These are phyloP conservation scores for Phortica magna DNA, from an alignment of 2,888 invertebrate genomes.

Conservation along the genomic window DNA sequence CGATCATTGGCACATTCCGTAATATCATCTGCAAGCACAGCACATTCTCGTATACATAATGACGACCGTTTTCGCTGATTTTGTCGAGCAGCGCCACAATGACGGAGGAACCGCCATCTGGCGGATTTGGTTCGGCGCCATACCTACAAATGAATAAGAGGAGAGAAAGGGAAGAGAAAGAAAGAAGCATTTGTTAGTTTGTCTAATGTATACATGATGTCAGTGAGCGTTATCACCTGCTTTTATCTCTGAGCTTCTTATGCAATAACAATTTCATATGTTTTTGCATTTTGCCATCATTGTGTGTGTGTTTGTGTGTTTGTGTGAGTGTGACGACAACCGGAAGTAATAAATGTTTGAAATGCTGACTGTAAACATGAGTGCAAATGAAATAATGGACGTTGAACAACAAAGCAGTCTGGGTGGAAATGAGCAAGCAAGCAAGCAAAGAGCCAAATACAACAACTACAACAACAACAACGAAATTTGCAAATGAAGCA, in stretches of 20 bases:
- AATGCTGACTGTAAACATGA: slow-evolving; percentile 57
- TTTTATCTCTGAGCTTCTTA: background rate
- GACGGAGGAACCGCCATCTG: slow-evolving; percentile 81
- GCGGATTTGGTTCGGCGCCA: slow-evolving; percentile 82
- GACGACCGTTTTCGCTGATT: slow-evolving; percentile 81
- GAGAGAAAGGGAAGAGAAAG: background rate
- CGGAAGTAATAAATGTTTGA: slow-evolving; percentile 58
- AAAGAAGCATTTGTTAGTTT: background rate
- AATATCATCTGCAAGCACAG: slow-evolving; percentile 84
- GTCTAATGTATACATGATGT: background rate
- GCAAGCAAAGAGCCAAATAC: background rate
- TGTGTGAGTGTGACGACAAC: background rate
- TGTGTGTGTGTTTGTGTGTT: slow-evolving; percentile 1
- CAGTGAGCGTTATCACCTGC: background rate
- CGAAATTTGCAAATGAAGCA: slow-evolving; percentile 10
- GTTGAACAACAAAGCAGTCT: slow-evolving; percentile 42
- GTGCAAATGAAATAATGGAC: slow-evolving; percentile 69
- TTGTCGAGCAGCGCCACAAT: slow-evolving; percentile 83
- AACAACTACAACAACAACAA: background rate
- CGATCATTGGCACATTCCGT: slow-evolving; percentile 82
- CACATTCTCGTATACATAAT: slow-evolving; percentile 85
- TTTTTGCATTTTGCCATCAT: background rate
- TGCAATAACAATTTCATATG: background rate
- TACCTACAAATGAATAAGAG: slow-evolving; percentile 78
- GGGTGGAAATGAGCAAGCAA: slow-evolving; percentile 38